Conservation (phyloP, 1,140 invertebrate genomes). For the Pseudomyrmex gracilis region DNA sequence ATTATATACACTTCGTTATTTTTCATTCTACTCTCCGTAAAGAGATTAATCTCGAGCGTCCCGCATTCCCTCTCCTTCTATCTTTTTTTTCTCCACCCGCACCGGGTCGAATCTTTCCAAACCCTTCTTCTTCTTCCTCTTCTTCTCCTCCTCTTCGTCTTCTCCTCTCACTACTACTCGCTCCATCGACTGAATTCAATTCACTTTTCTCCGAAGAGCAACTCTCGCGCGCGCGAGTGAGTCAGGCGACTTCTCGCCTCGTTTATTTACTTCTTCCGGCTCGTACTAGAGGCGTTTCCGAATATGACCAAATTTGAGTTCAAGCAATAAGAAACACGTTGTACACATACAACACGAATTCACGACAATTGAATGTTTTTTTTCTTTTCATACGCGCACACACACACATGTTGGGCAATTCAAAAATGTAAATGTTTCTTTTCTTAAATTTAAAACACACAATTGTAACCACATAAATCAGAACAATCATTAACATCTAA, state of each 20-base stretch:
- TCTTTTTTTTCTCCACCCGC: conserved; percentile 4
- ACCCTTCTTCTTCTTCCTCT: not conserved
- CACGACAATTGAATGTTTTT: not conserved
- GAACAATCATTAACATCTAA: not conserved
- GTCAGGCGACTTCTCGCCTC: conserved; percentile 43
- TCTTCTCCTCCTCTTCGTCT: conserved; percentile 27
- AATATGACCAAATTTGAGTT: conserved; percentile 44
- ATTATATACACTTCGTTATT: conserved; percentile 70
- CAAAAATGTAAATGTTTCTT: not conserved
- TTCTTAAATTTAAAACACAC: not conserved
- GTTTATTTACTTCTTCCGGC: conserved; percentile 62
- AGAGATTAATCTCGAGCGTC: conserved; percentile 61
- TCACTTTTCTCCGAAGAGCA: conserved; percentile 61
- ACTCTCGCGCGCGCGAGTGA: conserved; percentile 23
- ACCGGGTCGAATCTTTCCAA: conserved; percentile 1
- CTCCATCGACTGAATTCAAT: conserved; percentile 58
- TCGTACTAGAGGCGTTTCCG: conserved; percentile 29
- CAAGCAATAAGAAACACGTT: conserved; percentile 9
- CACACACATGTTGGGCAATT: not conserved
- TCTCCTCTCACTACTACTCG: conserved; percentile 45
- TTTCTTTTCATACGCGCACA: not conserved
- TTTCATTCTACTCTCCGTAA: conserved; percentile 46
- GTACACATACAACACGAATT: not conserved
- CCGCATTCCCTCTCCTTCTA: not conserved
- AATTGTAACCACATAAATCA: not conserved